Conservation (phyloP, 2,888 invertebrate genomes). For the Sphinx pinastri region DNA sequence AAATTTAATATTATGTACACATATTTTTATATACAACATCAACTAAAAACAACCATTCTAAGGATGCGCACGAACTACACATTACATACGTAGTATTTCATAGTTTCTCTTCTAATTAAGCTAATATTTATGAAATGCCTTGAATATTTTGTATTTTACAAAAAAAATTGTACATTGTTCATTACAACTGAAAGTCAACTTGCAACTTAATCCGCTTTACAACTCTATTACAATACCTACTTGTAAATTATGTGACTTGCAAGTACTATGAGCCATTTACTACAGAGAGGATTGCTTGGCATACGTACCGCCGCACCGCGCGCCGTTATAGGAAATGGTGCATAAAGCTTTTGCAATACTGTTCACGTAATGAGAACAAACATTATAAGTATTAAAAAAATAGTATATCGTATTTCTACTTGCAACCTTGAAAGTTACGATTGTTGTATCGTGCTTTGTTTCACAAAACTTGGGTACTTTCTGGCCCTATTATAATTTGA, state of each 20-base stretch:
- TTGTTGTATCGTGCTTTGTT: too few species aligned
- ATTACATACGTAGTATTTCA: slow-evolving; percentile 44
- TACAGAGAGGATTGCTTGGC: not conserved
- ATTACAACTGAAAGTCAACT: not conserved
- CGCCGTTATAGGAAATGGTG: not conserved
- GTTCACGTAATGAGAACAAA: slow-evolving; percentile 16
- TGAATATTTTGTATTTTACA: slow-evolving; percentile 15
- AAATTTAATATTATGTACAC: slow-evolving; percentile 72
- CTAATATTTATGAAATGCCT: slow-evolving; percentile 56
- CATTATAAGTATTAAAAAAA: not conserved
- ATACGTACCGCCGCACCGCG: too few species aligned
- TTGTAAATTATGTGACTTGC: slow-evolving; percentile 1
- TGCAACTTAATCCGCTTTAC: not conserved
- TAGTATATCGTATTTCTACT: not conserved
- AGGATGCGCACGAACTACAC: slow-evolving; percentile 37
- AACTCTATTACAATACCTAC: not conserved
- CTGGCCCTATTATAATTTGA: too few species aligned
- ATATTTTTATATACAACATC: slow-evolving; percentile 71
- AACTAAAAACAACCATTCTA: slow-evolving; percentile 48
- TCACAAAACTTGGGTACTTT: too few species aligned
- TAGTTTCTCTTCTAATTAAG: slow-evolving; percentile 45
- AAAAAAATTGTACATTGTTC: slow-evolving; percentile 19
- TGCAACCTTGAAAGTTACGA: not conserved
- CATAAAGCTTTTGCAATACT: too few species aligned
- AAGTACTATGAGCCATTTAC: not conserved